A percentile compares a stretch with the other conserved stretches of the same genome.
Conservation (phyloP, 2,797 vertebrate genomes). For the Lophura swinhoii region DNA sequence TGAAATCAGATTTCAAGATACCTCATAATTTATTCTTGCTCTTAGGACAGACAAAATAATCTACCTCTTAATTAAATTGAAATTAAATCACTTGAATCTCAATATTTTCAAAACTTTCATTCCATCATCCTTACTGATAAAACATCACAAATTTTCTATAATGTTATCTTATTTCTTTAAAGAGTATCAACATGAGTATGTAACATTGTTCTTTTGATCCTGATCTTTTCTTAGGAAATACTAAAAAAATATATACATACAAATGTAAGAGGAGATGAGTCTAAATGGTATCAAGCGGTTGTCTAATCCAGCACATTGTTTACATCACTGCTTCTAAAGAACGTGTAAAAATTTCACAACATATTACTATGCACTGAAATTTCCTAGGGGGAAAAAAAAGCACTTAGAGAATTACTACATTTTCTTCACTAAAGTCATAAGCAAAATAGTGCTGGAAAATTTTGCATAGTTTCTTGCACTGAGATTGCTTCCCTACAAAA, state of each 20-base stretch:
- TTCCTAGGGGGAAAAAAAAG: not conserved
- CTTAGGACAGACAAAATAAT: not conserved
- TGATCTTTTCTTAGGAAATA: not conserved
- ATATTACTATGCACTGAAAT: not conserved
- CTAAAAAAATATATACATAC: not conserved
- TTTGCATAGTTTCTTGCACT: not conserved
- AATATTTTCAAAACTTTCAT: not conserved
- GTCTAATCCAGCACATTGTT: rapidly evolving
- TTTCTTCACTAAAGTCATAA: not conserved
- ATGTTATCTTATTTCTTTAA: not conserved
- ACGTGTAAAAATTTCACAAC: not conserved
- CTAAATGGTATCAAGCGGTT: not conserved
- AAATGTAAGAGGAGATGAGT: rapidly evolving
- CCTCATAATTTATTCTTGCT: not conserved
- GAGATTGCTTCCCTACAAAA: not conserved
- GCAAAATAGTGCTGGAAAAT: not conserved
- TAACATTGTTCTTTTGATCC: not conserved
- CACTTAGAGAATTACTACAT: rapidly evolving
- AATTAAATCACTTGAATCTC: not conserved
- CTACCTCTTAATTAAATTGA: not conserved
- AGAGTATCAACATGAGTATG: not conserved
- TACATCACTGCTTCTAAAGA: not conserved
- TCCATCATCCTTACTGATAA: not conserved
- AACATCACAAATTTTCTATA: not conserved
- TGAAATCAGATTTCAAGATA: not conserved